phyloP scores from a whole-genome alignment of 2,888 invertebrate species.

The Cantharis nigra region DNA sequence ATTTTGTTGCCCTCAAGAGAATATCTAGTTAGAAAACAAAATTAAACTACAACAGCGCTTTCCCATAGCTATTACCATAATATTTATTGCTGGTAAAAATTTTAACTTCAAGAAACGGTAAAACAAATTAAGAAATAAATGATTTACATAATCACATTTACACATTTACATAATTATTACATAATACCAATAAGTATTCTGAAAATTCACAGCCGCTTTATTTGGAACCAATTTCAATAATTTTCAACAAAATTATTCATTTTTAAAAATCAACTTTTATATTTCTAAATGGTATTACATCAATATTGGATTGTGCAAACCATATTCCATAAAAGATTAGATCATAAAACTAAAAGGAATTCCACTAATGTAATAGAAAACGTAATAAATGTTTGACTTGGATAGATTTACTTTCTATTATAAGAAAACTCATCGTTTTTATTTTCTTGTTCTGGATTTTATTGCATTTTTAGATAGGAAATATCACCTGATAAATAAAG shows the following conservation, averaged over 20 bases:
- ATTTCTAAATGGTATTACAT: neutral
- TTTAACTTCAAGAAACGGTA: too few relatives aligned
- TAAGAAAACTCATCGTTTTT: neutral
- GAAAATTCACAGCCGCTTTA: neutral
- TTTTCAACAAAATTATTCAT: neutral
- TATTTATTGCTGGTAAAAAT: too few relatives aligned
- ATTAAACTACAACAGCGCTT: too few relatives aligned
- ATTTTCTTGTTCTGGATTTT: neutral
- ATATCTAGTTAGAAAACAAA: too few relatives aligned
- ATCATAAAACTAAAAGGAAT: neutral
- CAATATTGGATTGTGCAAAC: neutral
- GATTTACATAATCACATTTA: too few relatives aligned
- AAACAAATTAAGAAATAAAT: too few relatives aligned
- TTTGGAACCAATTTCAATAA: neutral
- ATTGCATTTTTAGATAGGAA: neutral
- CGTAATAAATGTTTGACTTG: neutral
- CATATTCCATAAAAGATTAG: neutral
- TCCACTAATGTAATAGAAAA: neutral
- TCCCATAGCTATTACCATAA: too few relatives aligned
- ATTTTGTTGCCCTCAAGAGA: too few relatives aligned
- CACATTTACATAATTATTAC: too few relatives aligned
- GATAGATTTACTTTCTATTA: neutral
- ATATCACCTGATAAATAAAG: neutral
- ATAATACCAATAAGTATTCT: neutral
- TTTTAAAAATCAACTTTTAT: neutral